A percentile compares a stretch with the other conserved stretches of the same genome.
phyloP scores from a whole-genome alignment of 2,113 vertebrate genomes.

The Caranx melampygus region DNA sequence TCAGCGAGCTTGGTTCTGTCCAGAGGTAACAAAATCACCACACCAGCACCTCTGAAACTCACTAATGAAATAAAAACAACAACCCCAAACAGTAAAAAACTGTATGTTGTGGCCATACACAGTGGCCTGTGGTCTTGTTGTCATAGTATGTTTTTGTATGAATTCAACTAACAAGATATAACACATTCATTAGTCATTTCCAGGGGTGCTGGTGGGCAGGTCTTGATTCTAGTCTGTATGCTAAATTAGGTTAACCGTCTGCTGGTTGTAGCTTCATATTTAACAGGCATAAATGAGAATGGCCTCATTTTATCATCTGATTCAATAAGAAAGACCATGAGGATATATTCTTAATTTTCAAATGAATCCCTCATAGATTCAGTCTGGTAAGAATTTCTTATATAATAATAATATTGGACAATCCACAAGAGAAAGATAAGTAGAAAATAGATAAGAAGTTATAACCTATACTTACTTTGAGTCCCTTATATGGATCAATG shows the following conservation, averaged over 20 bases:
- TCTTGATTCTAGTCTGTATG: background rate
- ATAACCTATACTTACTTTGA: background rate
- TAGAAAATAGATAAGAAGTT: no score
- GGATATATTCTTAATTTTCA: background rate
- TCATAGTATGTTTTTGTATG: background rate
- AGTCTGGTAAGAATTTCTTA: no score
- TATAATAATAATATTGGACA: no score
- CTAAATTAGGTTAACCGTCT: background rate
- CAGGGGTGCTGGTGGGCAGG: background rate
- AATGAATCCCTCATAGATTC: background rate
- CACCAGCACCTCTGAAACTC: no score
- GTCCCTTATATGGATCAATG: background rate
- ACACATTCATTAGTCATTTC: background rate
- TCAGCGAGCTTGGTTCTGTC: no score
- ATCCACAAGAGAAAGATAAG: no score
- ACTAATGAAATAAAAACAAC: no score
- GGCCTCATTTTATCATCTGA: background rate
- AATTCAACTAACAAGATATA: background rate
- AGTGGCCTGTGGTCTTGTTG: background rate
- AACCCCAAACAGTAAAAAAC: no score
- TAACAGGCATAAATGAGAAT: background rate
- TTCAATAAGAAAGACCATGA: background rate
- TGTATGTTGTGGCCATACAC: no score
- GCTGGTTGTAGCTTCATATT: background rate
- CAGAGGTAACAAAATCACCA: no score